These are phyloP conservation scores for Phasianus colchicus DNA, from an alignment of 2,113 vertebrate genomes.

Conservation along the genomic window DNA sequence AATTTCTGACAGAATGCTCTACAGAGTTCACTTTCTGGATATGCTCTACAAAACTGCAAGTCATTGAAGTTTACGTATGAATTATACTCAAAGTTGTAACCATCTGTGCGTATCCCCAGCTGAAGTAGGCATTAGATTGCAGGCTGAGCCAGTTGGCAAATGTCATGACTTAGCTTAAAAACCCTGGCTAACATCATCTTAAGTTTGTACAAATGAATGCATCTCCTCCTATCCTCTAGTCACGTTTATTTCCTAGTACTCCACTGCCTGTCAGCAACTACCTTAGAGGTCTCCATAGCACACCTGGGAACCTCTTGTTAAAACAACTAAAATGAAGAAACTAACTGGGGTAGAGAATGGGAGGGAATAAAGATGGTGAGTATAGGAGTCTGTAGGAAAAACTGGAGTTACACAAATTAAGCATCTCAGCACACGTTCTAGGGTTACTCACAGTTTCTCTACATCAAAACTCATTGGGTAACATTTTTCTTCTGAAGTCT, in stretches of 20 bases:
- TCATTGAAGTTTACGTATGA: not conserved
- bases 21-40: not conserved
- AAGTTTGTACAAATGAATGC: not conserved
- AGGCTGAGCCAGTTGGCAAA: not conserved
- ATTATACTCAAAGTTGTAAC: not conserved
- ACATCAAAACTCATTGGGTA: not conserved
- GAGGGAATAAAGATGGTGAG: not conserved
- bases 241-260: not conserved
- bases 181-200: not conserved
- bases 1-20: not conserved
- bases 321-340: not conserved
- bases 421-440: not conserved
- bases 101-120: not conserved
- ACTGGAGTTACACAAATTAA: not conserved
- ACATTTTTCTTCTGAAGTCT: not conserved
- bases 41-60: not conserved
- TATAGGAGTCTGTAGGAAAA: not conserved
- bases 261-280: not conserved
- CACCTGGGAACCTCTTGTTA: not conserved
- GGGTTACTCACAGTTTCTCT: not conserved
- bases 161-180: not conserved
- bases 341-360: not conserved
- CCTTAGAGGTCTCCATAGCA: not conserved
- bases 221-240: not conserved
- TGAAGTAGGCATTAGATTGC: not conserved